phyloP scores from a whole-genome alignment of 2,888 invertebrate genomes.

The Biston stratarius region DNA sequence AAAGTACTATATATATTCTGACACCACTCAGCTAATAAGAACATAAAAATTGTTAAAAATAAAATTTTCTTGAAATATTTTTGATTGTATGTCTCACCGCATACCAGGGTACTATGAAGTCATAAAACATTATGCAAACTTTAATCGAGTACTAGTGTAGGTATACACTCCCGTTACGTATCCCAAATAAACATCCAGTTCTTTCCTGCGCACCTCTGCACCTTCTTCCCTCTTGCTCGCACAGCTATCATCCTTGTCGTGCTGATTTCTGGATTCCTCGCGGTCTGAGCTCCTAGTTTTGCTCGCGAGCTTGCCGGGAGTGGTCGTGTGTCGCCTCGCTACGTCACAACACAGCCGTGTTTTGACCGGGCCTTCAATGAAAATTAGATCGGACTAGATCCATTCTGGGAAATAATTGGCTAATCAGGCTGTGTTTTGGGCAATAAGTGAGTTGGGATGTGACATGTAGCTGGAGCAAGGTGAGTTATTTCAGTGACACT shows the following conservation, averaged over 20 bases:
- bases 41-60: neutral
- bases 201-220: slow-evolving; percentile 85
- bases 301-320: slow-evolving; percentile 66
- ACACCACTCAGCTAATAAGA: no score
- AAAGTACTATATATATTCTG: no score
- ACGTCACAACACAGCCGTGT: slow-evolving; percentile 64
- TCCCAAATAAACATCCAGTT: slow-evolving; percentile 84
- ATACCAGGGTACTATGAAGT: slow-evolving; percentile 36
- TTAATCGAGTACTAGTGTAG: slow-evolving; percentile 51
- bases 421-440: slow-evolving; percentile 55
- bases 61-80: neutral
- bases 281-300: slow-evolving; percentile 72
- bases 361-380: slow-evolving; percentile 76
- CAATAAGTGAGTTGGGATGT: slow-evolving; percentile 65
- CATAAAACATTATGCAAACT: slow-evolving; percentile 42
- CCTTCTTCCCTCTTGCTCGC: slow-evolving; percentile 62
- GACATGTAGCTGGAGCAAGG: slow-evolving; percentile 65
- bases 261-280: slow-evolving; percentile 69
- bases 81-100: no score
- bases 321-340: slow-evolving; percentile 56
- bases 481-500: slow-evolving; percentile 67
- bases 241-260: slow-evolving; percentile 57
- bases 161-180: slow-evolving; percentile 78
- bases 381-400: slow-evolving; percentile 37
- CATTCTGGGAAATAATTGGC: slow-evolving; percentile 25